These are phyloP conservation scores for Zoanthus solanderi DNA, from an alignment of 92 coral and sea anemone species.

Conservation along the genomic window DNA sequence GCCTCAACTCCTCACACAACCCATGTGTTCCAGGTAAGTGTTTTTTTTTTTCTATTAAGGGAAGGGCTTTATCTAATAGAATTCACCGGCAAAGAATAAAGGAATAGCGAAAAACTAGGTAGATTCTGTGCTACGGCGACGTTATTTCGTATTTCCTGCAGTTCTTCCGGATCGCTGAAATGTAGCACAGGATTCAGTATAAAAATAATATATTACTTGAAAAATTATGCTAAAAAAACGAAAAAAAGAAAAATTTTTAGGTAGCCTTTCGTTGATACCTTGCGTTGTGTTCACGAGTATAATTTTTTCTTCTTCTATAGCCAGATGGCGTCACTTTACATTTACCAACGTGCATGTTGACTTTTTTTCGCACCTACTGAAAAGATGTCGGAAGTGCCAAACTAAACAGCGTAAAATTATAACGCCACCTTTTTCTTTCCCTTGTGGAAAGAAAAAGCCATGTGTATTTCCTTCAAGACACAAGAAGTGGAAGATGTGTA, in stretches of 20 bases:
- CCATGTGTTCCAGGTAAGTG: slow-evolving; percentile 65
- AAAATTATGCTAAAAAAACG: slow-evolving; percentile 19
- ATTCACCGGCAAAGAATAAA: background rate
- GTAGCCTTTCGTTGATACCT: background rate
- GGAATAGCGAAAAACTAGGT: background rate
- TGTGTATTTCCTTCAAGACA: slow-evolving; percentile 48
- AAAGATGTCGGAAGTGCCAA: slow-evolving; percentile 49
- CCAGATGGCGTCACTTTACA: slow-evolving; percentile 59
- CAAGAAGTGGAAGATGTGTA: slow-evolving; percentile 34
- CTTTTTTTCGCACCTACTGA: slow-evolving; percentile 48
- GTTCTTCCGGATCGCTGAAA: slow-evolving; percentile 6
- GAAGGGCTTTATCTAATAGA: background rate
- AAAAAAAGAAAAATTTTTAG: background rate
- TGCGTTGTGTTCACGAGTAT: background rate
- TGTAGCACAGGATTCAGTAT: slow-evolving; percentile 17
- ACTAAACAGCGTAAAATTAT: slow-evolving; percentile 51
- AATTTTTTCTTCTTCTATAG: slow-evolving; percentile 23
- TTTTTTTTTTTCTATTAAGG: slow-evolving; percentile 1
- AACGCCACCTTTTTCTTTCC: slow-evolving; percentile 55
- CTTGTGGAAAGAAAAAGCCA: slow-evolving; percentile 58
- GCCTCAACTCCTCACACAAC: slow-evolving; percentile 57
- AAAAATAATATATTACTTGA: slow-evolving; percentile 13
- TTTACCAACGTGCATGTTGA: slow-evolving; percentile 40
- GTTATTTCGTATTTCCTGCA: slow-evolving; percentile 3
- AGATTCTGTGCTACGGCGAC: background rate